phyloP scores from a whole-genome alignment of 2,888 invertebrate genomes.

The Ennomos erosarius region DNA sequence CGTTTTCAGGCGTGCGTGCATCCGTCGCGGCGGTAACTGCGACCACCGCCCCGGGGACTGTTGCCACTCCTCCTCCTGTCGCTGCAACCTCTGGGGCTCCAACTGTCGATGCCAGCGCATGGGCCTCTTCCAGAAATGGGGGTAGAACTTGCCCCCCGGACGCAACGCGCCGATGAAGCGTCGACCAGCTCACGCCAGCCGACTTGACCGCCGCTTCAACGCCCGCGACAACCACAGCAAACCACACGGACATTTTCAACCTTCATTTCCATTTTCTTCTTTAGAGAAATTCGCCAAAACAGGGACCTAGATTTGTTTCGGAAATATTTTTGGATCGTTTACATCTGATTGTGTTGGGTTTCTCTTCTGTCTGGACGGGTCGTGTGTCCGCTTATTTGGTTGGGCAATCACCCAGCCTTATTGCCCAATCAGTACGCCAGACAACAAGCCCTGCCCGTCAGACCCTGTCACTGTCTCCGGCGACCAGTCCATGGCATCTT shows the following conservation, averaged over 20 bases:
- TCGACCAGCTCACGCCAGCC: constrained; percentile 72
- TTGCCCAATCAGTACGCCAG: constrained; percentile 87
- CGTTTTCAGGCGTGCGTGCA: constrained; percentile 94
- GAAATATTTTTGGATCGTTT: constrained; percentile 80
- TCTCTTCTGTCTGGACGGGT: constrained; percentile 67
- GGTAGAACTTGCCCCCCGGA: constrained; percentile 69
- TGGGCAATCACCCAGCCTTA: constrained; percentile 91
- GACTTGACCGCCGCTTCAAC: constrained; percentile 77
- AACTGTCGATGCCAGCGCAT: constrained; percentile 95
- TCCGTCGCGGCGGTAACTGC: constrained; percentile 92
- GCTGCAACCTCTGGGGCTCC: constrained; percentile 95
- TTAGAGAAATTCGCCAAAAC: constrained; percentile 68
- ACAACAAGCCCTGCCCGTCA: constrained; percentile 71
- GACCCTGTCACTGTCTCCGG: constrained; percentile 67
- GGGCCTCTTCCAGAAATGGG: constrained; percentile 96
- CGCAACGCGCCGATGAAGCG: constrained; percentile 64
- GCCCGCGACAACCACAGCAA: constrained; percentile 72
- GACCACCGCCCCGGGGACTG: constrained; percentile 94
- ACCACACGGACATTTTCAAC: constrained; percentile 69
- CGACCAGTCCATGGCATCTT: constrained; percentile 59
- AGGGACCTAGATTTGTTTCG: constrained; percentile 80
- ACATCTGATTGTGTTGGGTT: constrained; percentile 42
- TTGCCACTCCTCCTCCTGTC: constrained; percentile 93
- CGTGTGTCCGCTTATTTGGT: constrained; percentile 86
- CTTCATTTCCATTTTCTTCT: constrained; percentile 58